Evolutionary conservation across 2,797 vertebrate species (phyloP).

Genomic region (Numenius phaeopus): DNA sequence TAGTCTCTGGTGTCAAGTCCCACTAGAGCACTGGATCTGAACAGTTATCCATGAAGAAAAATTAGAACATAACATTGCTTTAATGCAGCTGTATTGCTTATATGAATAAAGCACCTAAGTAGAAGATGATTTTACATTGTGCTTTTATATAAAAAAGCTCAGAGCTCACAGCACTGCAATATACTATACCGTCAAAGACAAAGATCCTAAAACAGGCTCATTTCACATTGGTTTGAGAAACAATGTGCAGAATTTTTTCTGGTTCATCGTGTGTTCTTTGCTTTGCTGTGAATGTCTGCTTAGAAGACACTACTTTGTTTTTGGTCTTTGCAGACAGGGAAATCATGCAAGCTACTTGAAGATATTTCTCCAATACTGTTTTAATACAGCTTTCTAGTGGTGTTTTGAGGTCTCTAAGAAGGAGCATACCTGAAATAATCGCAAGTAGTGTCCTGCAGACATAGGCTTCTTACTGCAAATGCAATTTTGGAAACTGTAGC

Average conservation of each 20-base stretch:
- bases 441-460: neutral
- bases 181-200: neutral
- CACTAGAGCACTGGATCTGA: neutral
- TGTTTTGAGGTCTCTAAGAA: neutral
- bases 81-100: neutral
- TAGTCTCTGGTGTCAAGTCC: neutral
- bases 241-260: neutral
- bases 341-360: neutral
- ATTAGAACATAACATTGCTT: neutral
- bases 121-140: neutral
- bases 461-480: neutral
- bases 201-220: neutral
- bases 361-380: neutral
- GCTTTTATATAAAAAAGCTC: neutral
- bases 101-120: neutral
- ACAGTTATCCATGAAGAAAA: neutral
- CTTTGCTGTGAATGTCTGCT: neutral
- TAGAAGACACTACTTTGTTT: neutral
- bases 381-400: neutral
- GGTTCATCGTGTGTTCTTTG: neutral
- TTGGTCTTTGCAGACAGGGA: neutral
- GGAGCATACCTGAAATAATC: neutral
- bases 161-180: neutral
- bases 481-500: neutral
- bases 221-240: neutral